Evolutionary conservation across 23 tunicate genomes (phyloP), one percentile per base, ranked within the genome.

Genomic region (Trididemnum clinides): DNA sequence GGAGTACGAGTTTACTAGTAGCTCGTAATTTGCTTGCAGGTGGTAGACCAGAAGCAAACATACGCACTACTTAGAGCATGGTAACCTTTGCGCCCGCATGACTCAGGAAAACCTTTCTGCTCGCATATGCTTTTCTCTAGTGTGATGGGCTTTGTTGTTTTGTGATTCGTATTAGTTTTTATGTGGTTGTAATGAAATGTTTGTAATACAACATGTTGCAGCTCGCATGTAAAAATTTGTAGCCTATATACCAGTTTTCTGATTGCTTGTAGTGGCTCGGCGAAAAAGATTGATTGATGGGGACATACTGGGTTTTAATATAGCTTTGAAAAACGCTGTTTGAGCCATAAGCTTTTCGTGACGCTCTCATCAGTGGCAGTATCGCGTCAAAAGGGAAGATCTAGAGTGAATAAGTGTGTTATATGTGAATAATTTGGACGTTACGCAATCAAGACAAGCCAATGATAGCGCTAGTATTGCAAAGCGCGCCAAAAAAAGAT

Each of bases 21-120:
- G 69, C 69, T 59, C 69, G 69, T 59, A 59, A 59, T 59, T 59
- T 59, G 69, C 69, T 59, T 59, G 69, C 69, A 59, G 69, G 22
- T 59, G 26, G 69, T 59, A 59, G 69, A 59, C 26, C 69, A 59
- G 21, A 59, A 59, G 69, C 69, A 59, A 59, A 26, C 69, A 59
- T 59, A 12, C 26, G 69, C 69, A 59, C 26, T 59, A 21, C 69
- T 59, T 59, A 21, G 26, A 59, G 69, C 69, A 59, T 59, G 69
- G 69, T 59, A 59, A 59, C 26, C 26, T 59, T 59, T 59, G 69
- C 69, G 18, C 26, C 69, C 69, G 27, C 69, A 59, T 59, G 22
- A 59, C 69, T 59, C 69, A 59, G 21, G 26, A 59, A 59, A 59
- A 59, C 69, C 69, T 59, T 4, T 22, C 69, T 59, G 69, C 69